Conservation (phyloP, 2,797 vertebrate genomes). For the Gila robusta region DNA sequence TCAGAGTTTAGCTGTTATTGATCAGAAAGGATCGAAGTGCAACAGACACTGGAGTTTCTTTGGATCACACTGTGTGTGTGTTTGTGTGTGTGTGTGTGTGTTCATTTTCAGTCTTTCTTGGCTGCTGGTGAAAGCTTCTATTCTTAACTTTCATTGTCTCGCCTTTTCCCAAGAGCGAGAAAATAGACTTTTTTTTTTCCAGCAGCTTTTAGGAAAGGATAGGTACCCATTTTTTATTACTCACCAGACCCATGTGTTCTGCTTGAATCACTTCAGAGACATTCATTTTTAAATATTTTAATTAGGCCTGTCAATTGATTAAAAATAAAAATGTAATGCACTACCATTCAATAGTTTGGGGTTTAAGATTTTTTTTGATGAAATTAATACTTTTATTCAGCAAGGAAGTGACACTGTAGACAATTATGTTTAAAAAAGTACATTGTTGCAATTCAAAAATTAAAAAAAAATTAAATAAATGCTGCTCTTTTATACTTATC, state of each 20-base stretch:
- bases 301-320: neutral
- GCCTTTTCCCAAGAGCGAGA: constrained; percentile 15
- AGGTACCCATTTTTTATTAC: constrained; percentile 25
- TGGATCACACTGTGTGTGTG: neutral
- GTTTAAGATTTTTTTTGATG: neutral
- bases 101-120: constrained; percentile 37
- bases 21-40: constrained; percentile 29
- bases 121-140: constrained; percentile 46
- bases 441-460: neutral
- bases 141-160: constrained; percentile 54
- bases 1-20: constrained; percentile 46
- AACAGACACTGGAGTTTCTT: constrained; percentile 6
- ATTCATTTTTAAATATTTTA: constrained; percentile 4
- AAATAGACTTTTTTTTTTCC: constrained; percentile 30
- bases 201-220: constrained; percentile 33
- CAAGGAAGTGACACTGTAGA: neutral
- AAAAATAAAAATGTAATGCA: neutral
- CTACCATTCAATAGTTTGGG: neutral
- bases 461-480: neutral
- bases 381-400: neutral
- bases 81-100: neutral
- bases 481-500: neutral
- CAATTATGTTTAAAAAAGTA: no score
- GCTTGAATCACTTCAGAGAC: neutral
- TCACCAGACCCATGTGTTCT: constrained; percentile 3